Conservation (phyloP, 2,113 vertebrate species). For the zebrafish (Danio rerio) region GRCz12tu NC_133183.1:14202001-14202500, state of each 20-base stretch:
- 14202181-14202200: constrained; percentile 1
- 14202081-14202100: constrained; percentile 10
- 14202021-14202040: background rate
- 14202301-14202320: background rate
- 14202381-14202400: too few species aligned
- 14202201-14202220: background rate
- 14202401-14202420: too few species aligned
- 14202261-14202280: background rate
- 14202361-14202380: too few species aligned
- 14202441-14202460: too few species aligned
- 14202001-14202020: background rate
- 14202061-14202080: constrained; percentile 9
- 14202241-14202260: background rate
- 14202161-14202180: constrained; percentile 20
- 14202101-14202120: constrained; percentile 8
- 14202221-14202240: constrained; percentile 15
- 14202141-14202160: constrained; percentile 22
- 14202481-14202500: too few species aligned
- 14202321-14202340: background rate
- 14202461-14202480: too few species aligned
- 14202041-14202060: constrained; percentile 16
- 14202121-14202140: constrained; percentile 1
- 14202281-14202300: background rate
- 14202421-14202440: too few species aligned
- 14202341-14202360: too few species aligned